Conservation (phyloP, 2,113 vertebrate genomes). For the Corythornis madagascariensis region DNA sequence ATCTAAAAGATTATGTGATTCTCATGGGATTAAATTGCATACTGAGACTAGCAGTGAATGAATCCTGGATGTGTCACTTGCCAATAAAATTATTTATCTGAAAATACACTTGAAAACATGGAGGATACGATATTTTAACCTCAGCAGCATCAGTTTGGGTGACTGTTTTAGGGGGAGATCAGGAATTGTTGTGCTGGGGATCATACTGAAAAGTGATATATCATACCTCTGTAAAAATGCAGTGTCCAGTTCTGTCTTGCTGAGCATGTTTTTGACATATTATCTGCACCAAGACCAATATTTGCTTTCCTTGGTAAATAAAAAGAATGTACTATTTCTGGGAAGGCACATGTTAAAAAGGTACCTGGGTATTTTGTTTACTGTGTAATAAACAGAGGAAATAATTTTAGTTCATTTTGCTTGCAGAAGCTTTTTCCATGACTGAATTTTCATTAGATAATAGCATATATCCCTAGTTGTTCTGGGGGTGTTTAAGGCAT, state of each 20-base stretch:
- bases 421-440: slow-evolving; percentile 35
- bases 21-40: not conserved
- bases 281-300: not conserved
- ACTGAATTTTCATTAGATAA: slow-evolving; percentile 68
- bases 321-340: not conserved
- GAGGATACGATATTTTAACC: not conserved
- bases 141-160: not conserved
- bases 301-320: not conserved
- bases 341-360: not conserved
- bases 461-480: slow-evolving; percentile 55
- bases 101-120: not conserved
- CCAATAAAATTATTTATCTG: not conserved
- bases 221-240: not conserved
- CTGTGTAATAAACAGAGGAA: not conserved
- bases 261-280: not conserved
- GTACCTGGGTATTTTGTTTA: not conserved
- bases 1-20: not conserved
- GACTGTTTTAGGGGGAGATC: not conserved
- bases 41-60: not conserved
- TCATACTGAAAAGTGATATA: not conserved
- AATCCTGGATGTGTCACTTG: not conserved
- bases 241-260: not conserved
- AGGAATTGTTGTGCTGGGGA: not conserved
- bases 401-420: not conserved
- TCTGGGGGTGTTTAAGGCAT: not conserved